Conservation (phyloP, 2,797 vertebrate species). For the Melopsittacus undulatus region DNA sequence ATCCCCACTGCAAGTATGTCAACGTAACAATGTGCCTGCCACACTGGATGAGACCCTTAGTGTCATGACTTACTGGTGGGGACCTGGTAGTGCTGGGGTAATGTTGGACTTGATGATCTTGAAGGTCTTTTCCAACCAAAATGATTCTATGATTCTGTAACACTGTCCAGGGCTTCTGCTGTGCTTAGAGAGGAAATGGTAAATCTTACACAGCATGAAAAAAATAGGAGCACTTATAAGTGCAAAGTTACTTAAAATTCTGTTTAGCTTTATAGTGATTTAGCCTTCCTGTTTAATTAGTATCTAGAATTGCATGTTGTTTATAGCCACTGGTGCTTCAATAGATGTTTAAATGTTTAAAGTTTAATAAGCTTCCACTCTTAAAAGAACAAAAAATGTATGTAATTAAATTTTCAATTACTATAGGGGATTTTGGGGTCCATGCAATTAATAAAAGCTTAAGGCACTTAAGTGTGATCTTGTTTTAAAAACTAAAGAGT, state of each 20-base stretch:
- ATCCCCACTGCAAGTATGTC: not conserved
- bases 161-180: not conserved
- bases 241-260: conserved; percentile 78
- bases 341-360: conserved; percentile 75
- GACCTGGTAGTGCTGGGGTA: not conserved
- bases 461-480: conserved; percentile 71
- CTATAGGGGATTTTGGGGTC: conserved; percentile 40
- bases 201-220: not conserved
- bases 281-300: conserved; percentile 74
- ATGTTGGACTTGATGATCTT: not conserved
- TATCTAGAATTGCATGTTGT: conserved; percentile 71
- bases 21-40: not conserved
- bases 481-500: conserved; percentile 67
- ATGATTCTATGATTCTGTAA: not conserved
- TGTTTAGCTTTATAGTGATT: conserved; percentile 73
- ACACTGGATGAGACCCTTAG: not conserved
- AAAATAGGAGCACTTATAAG: conserved; percentile 19
- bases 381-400: conserved; percentile 68
- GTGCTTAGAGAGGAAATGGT: conserved; percentile 9
- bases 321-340: conserved; percentile 77
- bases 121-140: not conserved
- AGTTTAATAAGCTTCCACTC: conserved; percentile 76
- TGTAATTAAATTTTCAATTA: conserved; percentile 81
- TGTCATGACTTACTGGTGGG: not conserved
- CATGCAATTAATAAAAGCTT: conserved; percentile 77